Conservation (phyloP, 2,888 invertebrate genomes). For the Folsomia manolachei region DNA sequence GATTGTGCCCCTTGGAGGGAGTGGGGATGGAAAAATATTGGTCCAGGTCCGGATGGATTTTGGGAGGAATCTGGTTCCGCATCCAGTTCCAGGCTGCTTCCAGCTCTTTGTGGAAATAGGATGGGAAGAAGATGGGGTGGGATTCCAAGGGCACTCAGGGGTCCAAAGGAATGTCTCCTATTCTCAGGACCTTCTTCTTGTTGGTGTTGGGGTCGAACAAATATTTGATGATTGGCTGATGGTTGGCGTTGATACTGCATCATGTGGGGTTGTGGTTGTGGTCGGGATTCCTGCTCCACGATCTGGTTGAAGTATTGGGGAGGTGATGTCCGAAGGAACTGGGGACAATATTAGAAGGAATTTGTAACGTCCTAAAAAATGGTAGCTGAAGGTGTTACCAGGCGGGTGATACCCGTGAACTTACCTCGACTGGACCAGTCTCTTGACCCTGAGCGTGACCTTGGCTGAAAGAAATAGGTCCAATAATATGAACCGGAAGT, state of each 20-base stretch:
- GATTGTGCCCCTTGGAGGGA: neutral
- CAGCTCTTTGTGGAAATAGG: slow-evolving; percentile 21
- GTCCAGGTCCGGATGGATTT: slow-evolving; percentile 18
- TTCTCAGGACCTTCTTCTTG: neutral
- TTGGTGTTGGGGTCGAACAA: neutral
- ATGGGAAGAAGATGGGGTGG: slow-evolving; percentile 34
- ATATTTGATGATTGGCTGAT: neutral
- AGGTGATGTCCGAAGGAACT: slow-evolving; percentile 13
- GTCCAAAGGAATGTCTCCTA: neutral
- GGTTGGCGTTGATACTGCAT: neutral
- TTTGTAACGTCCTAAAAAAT: no score
- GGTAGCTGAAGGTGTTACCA: no score
- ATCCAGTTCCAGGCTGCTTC: neutral
- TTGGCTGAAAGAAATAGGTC: slow-evolving; percentile 45
- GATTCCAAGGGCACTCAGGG: slow-evolving; percentile 14
- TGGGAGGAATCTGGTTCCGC: neutral
- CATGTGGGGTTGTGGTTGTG: neutral
- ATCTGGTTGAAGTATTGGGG: slow-evolving; percentile 6
- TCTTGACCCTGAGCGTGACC: slow-evolving; percentile 23
- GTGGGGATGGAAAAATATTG: slow-evolving; percentile 1
- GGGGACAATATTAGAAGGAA: no score
- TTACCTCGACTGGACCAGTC: no score
- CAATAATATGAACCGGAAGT: slow-evolving; percentile 56
- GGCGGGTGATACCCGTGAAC: no score
- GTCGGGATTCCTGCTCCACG: slow-evolving; percentile 5